Base-by-base conservation (phyloP, 2,797 vertebrate species). In the Acropternis orthonyx region DNA sequence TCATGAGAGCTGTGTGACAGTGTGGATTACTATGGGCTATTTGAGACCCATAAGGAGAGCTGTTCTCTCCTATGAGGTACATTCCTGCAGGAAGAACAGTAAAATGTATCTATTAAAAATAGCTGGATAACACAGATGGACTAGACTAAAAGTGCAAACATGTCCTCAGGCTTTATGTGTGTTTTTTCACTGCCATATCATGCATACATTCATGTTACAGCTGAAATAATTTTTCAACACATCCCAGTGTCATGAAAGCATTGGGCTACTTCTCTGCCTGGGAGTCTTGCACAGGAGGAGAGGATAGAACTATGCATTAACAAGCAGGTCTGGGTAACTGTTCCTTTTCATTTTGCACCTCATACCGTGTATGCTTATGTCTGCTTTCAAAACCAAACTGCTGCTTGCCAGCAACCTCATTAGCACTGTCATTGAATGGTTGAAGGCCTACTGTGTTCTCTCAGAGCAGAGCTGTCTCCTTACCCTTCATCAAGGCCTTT, bases 401-500 rank as follows among this genome's bases (percentile, higher is more conserved):
- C 22, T 86, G 21, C 63, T 93, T 74, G 88, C 77, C 86, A 86
- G n/a, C 66, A 59, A 10, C 24, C 39, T 95, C 88, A 58, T 87
- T n/a, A 94, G 30, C 37, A 22, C 67, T 24, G 43, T 34, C 11
- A 3, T 8, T 18, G 69, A 36, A 74, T 41, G 46, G 24, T 7
- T 78, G 44, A 88, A 80, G 30, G 48, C 39, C 62, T 77, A 24
- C 49, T 65, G 56, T 67, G 51, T 30, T 78, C n/a, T 81, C 62
- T 67, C 30, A 56, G 55, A 92, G 63, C 44, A 75, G 30, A 78
- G 56, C 20, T 63, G 48, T 51, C 32, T 59, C 32, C 97, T 97
- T 97, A 98, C 98, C 98, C 77, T 93, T 97, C 39, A 79, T 96
- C 92, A 98, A 90, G 20, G 96, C 97, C 55, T 96, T 94, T 88